phyloP scores from a whole-genome alignment of 2,113 vertebrate species.

The Trogon melanurus region DNA sequence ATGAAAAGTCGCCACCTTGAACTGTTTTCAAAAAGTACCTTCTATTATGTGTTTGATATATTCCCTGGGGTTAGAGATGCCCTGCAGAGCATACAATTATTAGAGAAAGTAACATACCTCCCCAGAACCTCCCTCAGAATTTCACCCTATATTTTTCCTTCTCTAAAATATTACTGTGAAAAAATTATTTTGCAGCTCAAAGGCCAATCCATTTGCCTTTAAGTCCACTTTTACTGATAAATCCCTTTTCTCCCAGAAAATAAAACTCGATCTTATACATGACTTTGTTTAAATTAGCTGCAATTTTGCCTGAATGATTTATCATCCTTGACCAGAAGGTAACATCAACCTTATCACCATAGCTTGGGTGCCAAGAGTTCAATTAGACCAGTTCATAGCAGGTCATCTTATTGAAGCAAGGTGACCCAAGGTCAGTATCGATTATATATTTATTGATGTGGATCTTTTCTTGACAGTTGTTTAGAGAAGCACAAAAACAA shows the following conservation, averaged over 20 bases:
- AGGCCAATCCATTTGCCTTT: background rate
- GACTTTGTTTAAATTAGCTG: constrained; percentile 5
- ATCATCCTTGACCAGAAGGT: constrained; percentile 29
- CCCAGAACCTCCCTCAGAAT: background rate
- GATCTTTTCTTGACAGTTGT: background rate
- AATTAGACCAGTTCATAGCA: constrained; percentile 1
- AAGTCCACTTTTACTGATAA: background rate
- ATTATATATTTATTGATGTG: constrained; percentile 11
- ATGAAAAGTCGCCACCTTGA: background rate
- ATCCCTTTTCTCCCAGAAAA: background rate
- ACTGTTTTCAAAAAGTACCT: background rate
- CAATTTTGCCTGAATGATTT: constrained; percentile 27
- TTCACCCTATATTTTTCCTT: background rate
- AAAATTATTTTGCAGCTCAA: background rate
- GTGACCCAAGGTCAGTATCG: constrained; percentile 3
- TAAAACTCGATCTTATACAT: background rate
- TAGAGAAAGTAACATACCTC: background rate
- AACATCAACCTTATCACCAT: background rate
- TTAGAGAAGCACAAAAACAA: background rate
- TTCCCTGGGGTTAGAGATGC: background rate
- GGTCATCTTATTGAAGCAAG: background rate
- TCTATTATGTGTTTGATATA: background rate
- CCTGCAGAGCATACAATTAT: background rate
- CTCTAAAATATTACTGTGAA: background rate
- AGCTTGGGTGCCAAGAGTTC: background rate